A percentile compares a stretch with the other conserved stretches of the same genome.
Conservation (phyloP, 2,113 vertebrate species). For the Psettodes erumei region DNA sequence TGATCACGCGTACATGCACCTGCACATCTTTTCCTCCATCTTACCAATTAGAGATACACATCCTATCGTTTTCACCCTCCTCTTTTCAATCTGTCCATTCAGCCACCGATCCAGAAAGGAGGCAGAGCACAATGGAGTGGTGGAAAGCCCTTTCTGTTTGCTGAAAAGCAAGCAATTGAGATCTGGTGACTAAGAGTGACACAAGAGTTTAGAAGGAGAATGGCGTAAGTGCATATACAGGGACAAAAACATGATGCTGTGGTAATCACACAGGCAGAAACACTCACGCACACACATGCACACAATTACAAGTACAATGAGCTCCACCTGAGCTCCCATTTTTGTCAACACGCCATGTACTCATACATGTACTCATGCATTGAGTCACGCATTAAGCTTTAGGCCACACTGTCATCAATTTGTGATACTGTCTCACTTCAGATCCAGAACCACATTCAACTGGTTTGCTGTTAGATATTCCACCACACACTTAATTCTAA, state of each 20-base stretch:
- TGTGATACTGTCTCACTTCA: conserved; percentile 1
- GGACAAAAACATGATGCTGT: conserved; percentile 38
- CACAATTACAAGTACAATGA: background rate
- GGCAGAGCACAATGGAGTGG: conserved; percentile 68
- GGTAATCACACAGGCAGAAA: background rate
- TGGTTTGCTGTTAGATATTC: background rate
- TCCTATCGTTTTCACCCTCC: conserved; percentile 69
- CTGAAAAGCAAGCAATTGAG: conserved; percentile 64
- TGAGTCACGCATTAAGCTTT: conserved; percentile 15
- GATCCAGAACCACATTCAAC: conserved; percentile 3
- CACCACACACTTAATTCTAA: background rate
- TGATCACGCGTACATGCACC: conserved; percentile 30
- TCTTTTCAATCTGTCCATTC: conserved; percentile 60
- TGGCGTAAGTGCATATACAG: conserved; percentile 36
- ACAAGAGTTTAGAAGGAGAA: conserved; percentile 48
- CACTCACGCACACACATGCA: background rate
- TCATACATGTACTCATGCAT: conserved; percentile 38
- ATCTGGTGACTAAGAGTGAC: conserved; percentile 61
- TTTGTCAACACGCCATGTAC: conserved; percentile 30
- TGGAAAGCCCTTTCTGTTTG: conserved; percentile 73
- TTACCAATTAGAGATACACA: conserved; percentile 72
- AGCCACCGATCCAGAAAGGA: conserved; percentile 59
- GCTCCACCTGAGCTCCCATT: conserved; percentile 2
- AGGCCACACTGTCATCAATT: background rate
- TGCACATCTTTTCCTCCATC: conserved; percentile 49